These are phyloP conservation scores for Bombus sylvicola DNA, from an alignment of 1,140 invertebrate genomes.

Conservation along the genomic window DNA sequence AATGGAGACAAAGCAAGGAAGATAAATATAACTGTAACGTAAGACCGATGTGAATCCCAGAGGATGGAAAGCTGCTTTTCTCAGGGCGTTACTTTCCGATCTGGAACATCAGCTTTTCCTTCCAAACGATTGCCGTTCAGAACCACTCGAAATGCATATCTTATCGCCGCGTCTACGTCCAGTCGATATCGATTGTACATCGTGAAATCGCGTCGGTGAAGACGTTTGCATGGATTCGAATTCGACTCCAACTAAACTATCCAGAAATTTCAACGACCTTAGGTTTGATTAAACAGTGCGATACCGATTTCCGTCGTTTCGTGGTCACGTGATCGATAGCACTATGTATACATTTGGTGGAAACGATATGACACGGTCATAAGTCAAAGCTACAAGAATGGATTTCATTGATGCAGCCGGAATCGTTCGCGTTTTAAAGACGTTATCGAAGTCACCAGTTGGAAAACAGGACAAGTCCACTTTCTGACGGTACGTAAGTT, in stretches of 20 bases:
- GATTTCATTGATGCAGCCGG: neutral
- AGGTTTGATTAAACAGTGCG: neutral
- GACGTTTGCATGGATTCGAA: neutral
- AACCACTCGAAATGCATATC: constrained; percentile 10
- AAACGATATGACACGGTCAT: neutral
- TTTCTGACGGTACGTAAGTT: too few species aligned
- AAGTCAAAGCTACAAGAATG: neutral
- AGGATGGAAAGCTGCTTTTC: neutral
- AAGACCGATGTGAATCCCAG: neutral
- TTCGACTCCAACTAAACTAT: neutral
- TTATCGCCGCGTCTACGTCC: constrained; percentile 8
- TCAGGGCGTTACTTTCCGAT: neutral
- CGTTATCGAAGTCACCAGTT: too few species aligned
- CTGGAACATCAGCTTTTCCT: neutral
- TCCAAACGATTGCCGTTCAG: neutral
- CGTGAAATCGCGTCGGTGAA: neutral
- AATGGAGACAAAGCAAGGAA: too few species aligned
- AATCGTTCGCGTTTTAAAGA: too few species aligned
- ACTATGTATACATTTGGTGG: too few species aligned
- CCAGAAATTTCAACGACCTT: neutral
- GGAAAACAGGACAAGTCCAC: too few species aligned
- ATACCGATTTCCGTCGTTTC: neutral
- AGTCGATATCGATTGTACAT: neutral
- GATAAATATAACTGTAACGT: too few species aligned
- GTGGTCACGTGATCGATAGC: neutral